Conservation (phyloP, 2,797 vertebrate genomes). For the Schizopygopsis malacanthus region DNA sequence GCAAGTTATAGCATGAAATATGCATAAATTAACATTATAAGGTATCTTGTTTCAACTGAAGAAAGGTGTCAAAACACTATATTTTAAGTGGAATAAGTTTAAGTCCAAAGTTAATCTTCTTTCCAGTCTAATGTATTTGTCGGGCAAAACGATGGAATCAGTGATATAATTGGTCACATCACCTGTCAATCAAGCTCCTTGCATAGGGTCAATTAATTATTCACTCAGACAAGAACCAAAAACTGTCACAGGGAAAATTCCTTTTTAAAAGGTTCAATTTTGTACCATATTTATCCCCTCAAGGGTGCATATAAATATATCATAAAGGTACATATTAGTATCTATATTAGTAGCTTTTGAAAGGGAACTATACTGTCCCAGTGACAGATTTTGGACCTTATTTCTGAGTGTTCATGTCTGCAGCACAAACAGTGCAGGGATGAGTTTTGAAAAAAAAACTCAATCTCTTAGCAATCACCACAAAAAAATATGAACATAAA, state of each 20-base stretch:
- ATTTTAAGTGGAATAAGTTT: too few relatives aligned
- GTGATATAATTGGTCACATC: too few relatives aligned
- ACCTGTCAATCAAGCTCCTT: too few relatives aligned
- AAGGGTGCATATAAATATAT: not conserved
- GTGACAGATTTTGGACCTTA: not conserved
- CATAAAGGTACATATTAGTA: not conserved
- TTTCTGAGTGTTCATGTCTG: not conserved
- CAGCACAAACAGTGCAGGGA: not conserved
- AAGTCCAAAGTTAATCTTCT: too few relatives aligned
- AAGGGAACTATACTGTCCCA: not conserved
- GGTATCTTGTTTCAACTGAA: not conserved
- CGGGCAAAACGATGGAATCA: too few relatives aligned
- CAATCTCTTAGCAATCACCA: not conserved
- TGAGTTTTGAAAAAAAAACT: not conserved
- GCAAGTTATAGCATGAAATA: too few relatives aligned
- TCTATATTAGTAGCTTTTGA: not conserved
- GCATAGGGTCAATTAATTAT: not conserved
- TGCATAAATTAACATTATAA: too few relatives aligned
- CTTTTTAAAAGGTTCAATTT: not conserved
- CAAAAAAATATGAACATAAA: not conserved
- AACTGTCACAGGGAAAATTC: not conserved
- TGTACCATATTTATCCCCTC: not conserved
- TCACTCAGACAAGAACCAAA: not conserved
- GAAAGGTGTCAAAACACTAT: too few relatives aligned
- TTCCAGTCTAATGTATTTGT: too few relatives aligned